A percentile compares a stretch with the other conserved stretches of the same genome.
phyloP scores from a whole-genome alignment of 2,113 vertebrate species.

The Helogale parvula region DNA sequence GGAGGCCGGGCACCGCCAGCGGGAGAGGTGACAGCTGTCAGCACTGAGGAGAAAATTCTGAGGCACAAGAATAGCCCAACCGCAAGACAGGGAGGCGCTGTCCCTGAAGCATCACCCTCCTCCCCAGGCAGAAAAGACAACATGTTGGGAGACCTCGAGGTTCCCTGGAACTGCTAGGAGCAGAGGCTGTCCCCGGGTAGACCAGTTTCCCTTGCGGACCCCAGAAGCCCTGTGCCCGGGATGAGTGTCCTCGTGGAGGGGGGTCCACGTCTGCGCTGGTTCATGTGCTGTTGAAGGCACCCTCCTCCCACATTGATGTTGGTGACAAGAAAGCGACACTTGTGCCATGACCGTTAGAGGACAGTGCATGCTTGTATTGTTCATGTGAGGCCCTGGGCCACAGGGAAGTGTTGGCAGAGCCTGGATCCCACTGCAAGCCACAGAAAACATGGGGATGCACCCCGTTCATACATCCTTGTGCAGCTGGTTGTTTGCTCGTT shows the following conservation, averaged over 20 bases:
- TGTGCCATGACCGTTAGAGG: rapidly evolving
- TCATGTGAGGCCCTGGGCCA: background rate
- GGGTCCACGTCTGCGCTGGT: background rate
- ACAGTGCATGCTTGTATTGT: rapidly evolving
- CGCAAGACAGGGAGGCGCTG: conserved; percentile 66
- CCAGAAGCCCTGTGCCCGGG: background rate
- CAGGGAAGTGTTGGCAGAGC: background rate
- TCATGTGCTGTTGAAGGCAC: background rate
- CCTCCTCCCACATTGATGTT: background rate
- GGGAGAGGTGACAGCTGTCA: conserved; percentile 56
- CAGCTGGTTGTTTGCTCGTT: background rate
- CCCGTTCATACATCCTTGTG: background rate
- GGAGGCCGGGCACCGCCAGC: background rate
- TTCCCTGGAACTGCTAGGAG: conserved; percentile 13
- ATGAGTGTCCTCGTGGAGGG: background rate
- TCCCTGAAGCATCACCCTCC: background rate
- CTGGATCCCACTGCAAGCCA: background rate
- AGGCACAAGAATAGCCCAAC: conserved; percentile 64
- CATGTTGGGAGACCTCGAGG: background rate
- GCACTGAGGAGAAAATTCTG: background rate
- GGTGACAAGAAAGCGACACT: background rate
- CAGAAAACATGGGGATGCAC: background rate
- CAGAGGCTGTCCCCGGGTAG: background rate
- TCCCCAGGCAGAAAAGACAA: background rate
- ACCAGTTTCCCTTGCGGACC: rapidly evolving